A percentile compares a stretch with the other conserved stretches of the same genome.
These are phyloP conservation scores for Cygnus atratus DNA, from an alignment of 2,113 vertebrate species.

Conservation along the genomic window DNA sequence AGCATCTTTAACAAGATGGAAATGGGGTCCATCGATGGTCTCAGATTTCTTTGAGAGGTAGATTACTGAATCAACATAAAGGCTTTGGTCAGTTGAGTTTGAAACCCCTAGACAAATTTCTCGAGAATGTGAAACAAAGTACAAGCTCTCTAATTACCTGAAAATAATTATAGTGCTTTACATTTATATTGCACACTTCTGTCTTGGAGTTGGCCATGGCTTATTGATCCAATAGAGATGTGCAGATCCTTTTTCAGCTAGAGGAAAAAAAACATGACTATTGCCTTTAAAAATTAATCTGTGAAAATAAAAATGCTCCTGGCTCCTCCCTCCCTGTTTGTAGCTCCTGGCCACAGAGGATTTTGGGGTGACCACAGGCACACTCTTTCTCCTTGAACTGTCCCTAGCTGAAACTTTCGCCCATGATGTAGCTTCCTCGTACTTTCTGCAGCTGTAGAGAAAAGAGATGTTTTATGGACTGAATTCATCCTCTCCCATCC, in stretches of 20 bases:
- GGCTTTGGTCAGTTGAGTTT: not conserved
- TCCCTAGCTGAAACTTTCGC: not conserved
- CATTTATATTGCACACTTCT: not conserved
- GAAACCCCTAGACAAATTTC: not conserved
- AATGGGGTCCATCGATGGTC: not conserved
- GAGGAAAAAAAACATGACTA: not conserved
- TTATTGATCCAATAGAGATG: not conserved
- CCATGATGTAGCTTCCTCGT: fast-evolving
- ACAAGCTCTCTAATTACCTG: not conserved
- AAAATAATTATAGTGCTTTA: not conserved
- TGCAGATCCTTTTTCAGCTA: not conserved
- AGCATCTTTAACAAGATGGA: not conserved
- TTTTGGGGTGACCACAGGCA: not conserved
- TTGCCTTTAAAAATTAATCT: not conserved
- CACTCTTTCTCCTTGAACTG: not conserved
- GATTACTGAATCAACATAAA: not conserved
- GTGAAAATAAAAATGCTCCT: not conserved
- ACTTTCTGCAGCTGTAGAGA: not conserved
- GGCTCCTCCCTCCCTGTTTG: not conserved
- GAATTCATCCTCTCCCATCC: not conserved
- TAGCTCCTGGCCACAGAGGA: not conserved
- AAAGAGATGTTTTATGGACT: not conserved
- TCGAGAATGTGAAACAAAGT: not conserved
- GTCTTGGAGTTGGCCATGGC: not conserved
- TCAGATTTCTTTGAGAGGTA: not conserved